Conservation (phyloP, 1,140 invertebrate genomes). For the Heliothis subflexa region DNA sequence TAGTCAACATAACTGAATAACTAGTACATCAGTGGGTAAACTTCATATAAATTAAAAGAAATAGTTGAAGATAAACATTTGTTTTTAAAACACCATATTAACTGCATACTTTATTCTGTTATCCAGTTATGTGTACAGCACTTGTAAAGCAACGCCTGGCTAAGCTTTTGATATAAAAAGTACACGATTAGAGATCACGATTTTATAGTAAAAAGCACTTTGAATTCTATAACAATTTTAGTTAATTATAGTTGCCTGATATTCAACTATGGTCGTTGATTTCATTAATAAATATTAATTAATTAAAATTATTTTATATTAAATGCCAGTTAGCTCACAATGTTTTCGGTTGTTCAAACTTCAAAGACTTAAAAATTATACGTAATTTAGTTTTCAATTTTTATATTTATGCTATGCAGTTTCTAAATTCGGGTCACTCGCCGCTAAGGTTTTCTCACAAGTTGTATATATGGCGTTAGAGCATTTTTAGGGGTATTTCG, state of each 20-base stretch:
- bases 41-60: too few relatives aligned
- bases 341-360: slow-evolving; percentile 44
- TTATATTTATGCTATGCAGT: slow-evolving; percentile 14
- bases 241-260: slow-evolving; percentile 22
- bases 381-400: slow-evolving; percentile 39
- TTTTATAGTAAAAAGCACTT: slow-evolving; percentile 34
- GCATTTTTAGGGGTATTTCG: slow-evolving; percentile 41
- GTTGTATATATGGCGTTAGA: slow-evolving; percentile 39
- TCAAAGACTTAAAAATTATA: slow-evolving; percentile 47
- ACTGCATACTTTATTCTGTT: neutral
- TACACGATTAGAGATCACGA: slow-evolving; percentile 40
- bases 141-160: slow-evolving; percentile 18
- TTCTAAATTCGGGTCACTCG: neutral
- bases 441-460: slow-evolving; percentile 10
- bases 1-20: slow-evolving; percentile 1
- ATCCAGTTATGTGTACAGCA: neutral
- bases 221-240: slow-evolving; percentile 35
- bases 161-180: slow-evolving; percentile 39
- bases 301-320: slow-evolving; percentile 5
- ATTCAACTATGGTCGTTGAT: slow-evolving; percentile 24
- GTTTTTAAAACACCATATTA: neutral
- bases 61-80: neutral
- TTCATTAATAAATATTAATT: slow-evolving; percentile 17
- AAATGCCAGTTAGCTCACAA: slow-evolving; percentile 38
- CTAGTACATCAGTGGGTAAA: too few relatives aligned